These are phyloP conservation scores for Arctocebus calabarensis DNA, from an alignment of 2,797 vertebrate species.

Conservation along the genomic window DNA sequence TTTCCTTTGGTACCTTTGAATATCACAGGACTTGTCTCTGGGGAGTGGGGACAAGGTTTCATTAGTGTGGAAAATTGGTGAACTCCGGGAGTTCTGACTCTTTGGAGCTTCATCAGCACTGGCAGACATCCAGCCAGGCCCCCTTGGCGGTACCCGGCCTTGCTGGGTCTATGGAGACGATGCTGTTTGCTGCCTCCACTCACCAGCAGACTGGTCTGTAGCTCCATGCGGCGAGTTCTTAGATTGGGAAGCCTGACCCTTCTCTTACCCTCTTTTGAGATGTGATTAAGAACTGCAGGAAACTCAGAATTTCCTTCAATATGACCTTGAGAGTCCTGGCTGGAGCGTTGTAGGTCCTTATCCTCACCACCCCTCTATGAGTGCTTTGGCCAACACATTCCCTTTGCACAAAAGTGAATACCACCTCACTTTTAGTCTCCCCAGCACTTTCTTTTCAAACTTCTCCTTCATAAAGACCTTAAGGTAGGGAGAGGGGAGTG, in stretches of 20 bases:
- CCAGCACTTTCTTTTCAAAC: background rate
- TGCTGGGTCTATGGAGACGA: background rate
- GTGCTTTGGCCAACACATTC: background rate
- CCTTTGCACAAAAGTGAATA: background rate
- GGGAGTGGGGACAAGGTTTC: background rate
- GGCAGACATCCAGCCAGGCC: background rate
- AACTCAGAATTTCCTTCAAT: background rate
- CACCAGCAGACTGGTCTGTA: background rate
- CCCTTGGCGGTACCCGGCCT: background rate
- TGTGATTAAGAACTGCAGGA: background rate
- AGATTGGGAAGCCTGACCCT: background rate
- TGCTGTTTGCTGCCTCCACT: background rate
- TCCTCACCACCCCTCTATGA: background rate
- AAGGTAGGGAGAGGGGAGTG: background rate
- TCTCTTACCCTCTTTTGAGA: background rate
- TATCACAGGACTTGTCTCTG: background rate
- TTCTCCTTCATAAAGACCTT: background rate
- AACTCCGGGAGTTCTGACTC: background rate
- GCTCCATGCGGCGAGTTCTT: background rate
- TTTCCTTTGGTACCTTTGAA: background rate
- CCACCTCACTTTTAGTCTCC: background rate
- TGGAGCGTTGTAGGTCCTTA: background rate
- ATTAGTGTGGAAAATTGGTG: background rate
- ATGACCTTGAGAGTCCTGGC: background rate
- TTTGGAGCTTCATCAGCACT: background rate